These are phyloP conservation scores for Pachyrhynchus sulphureomaculatus DNA, from an alignment of 1,140 invertebrate genomes.

Conservation along the genomic window DNA sequence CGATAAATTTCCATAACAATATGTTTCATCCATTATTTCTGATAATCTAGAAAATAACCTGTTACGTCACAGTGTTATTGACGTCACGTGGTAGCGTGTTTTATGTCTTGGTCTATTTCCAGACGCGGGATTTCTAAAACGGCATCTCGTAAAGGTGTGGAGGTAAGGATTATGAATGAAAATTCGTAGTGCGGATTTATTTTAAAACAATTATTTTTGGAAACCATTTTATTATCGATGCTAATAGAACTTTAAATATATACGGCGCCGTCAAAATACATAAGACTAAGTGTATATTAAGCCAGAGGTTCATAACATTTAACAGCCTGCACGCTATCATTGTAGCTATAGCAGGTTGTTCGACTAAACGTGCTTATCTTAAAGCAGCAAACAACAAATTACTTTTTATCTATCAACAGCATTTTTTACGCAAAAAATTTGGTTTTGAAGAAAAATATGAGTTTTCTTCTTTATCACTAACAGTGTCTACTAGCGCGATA, in stretches of 20 bases:
- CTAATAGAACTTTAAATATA: slow-evolving; percentile 31
- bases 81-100: slow-evolving; percentile 10
- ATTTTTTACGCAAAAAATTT: no score
- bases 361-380: no score
- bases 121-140: slow-evolving; percentile 13
- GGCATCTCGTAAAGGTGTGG: slow-evolving; percentile 28
- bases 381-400: no score
- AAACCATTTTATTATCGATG: slow-evolving; percentile 33
- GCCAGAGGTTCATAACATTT: slow-evolving; percentile 2
- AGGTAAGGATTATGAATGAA: slow-evolving; percentile 31
- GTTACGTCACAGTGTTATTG: not conserved
- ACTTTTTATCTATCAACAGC: no score
- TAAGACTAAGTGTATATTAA: slow-evolving; percentile 13
- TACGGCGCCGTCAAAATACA: slow-evolving; percentile 26
- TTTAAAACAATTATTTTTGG: slow-evolving; percentile 34
- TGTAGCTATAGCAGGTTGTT: not conserved
- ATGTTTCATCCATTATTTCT: not conserved
- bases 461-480: no score
- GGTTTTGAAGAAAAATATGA: no score
- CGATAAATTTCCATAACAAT: not conserved
- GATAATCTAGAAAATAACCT: not conserved
- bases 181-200: slow-evolving; percentile 29
- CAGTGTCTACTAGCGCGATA: no score
- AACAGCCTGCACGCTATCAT: slow-evolving; percentile 4
- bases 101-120: slow-evolving; percentile 23